These are phyloP conservation scores for Oligia strigilis DNA, from an alignment of 2,888 invertebrate species.

Conservation along the genomic window DNA sequence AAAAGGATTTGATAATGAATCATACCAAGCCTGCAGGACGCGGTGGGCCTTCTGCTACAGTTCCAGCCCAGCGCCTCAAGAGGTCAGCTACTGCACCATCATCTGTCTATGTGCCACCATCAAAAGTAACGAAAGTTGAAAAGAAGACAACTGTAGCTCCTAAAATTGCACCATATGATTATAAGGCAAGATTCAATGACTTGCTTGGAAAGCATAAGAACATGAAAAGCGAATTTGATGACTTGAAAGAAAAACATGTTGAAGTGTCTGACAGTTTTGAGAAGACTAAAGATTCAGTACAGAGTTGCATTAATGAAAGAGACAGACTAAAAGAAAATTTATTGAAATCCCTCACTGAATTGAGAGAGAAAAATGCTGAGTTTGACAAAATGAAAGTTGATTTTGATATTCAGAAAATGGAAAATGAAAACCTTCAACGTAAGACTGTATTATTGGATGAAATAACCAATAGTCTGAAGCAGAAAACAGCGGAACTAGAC, in stretches of 20 bases:
- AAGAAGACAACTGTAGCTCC: constrained; percentile 86
- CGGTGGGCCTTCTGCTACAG: constrained; percentile 67
- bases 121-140: constrained; percentile 82
- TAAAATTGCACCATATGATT: constrained; percentile 92
- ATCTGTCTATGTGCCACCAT: constrained; percentile 71
- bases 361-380: constrained; percentile 79
- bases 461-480: constrained; percentile 82
- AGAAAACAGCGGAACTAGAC: constrained; percentile 83
- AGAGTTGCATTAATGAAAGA: constrained; percentile 78
- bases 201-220: constrained; percentile 91
- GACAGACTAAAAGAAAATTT: constrained; percentile 84
- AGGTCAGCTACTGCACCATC: constrained; percentile 82
- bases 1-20: constrained; percentile 82
- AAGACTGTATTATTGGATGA: constrained; percentile 85
- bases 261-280: constrained; percentile 89
- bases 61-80: constrained; percentile 80
- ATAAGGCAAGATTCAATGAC: constrained; percentile 92
- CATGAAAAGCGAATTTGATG: constrained; percentile 88
- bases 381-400: constrained; percentile 84
- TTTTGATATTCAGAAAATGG: constrained; percentile 83
- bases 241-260: constrained; percentile 88
- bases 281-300: constrained; percentile 83
- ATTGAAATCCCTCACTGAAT: constrained; percentile 79
- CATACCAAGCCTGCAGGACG: constrained; percentile 81
- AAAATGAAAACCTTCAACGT: constrained; percentile 83